Conservation (phyloP, 2,113 vertebrate genomes). For the Rhinoderma darwinii region DNA sequence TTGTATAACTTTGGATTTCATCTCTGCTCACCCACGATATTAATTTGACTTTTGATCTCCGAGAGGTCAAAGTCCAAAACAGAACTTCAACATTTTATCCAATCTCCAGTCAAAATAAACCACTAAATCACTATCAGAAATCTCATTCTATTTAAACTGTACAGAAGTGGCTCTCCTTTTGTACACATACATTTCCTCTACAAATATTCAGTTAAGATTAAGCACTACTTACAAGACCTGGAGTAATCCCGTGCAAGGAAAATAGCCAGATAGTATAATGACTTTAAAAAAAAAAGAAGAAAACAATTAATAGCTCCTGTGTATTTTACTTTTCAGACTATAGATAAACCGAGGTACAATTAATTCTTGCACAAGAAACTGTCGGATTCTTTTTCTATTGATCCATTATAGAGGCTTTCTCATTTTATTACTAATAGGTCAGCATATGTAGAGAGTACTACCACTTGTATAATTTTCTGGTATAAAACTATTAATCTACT, state of each 20-base stretch:
- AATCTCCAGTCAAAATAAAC: constrained; percentile 60
- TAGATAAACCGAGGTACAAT: constrained; percentile 20
- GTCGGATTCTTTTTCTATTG: neutral
- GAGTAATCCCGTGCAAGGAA: constrained; percentile 43
- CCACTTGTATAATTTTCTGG: neutral
- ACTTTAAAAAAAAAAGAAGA: neutral
- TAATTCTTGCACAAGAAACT: constrained; percentile 30
- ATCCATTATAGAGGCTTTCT: neutral
- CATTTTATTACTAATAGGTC: neutral
- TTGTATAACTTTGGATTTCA: constrained; percentile 15
- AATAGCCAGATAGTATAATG: constrained; percentile 35
- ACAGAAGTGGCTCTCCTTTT: constrained; percentile 57
- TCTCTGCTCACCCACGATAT: constrained; percentile 14
- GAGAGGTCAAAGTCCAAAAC: constrained; percentile 38
- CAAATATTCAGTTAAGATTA: constrained; percentile 55
- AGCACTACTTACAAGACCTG: constrained; percentile 33
- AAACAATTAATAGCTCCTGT: constrained; percentile 49
- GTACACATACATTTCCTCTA: constrained; percentile 57
- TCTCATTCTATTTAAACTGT: constrained; percentile 44
- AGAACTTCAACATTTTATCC: constrained; percentile 39
- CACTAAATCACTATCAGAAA: constrained; percentile 35
- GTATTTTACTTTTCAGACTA: constrained; percentile 36
- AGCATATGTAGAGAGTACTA: neutral
- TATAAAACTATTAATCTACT: neutral
- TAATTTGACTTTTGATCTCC: constrained; percentile 53